These are phyloP conservation scores for Enteromius afrohamiltoni DNA, from an alignment of 2,797 vertebrate species.

Conservation along the genomic window DNA sequence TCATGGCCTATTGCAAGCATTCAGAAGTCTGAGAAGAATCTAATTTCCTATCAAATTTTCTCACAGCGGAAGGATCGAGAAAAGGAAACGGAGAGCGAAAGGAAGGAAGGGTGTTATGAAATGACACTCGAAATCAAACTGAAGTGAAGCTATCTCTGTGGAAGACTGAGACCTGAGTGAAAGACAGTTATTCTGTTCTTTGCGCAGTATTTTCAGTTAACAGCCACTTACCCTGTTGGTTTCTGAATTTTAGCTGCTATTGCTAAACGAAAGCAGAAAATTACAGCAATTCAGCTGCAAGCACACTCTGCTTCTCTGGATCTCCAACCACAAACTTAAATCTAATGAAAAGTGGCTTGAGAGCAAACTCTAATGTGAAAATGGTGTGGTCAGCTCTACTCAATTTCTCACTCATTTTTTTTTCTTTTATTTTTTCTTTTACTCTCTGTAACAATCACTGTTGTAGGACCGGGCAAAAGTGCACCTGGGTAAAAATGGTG, in stretches of 20 bases:
- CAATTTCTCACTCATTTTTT: slow-evolving; percentile 4
- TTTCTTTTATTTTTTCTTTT: background rate
- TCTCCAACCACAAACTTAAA: slow-evolving; percentile 26
- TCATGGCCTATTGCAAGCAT: background rate
- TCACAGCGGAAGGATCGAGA: background rate
- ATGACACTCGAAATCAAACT: slow-evolving; percentile 2
- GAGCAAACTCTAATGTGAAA: slow-evolving; percentile 37
- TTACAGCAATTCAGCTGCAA: slow-evolving; percentile 39
- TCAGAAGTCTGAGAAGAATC: slow-evolving; percentile 9
- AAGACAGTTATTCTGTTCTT: slow-evolving; percentile 40
- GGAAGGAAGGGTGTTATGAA: background rate
- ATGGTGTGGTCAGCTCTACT: slow-evolving; percentile 32
- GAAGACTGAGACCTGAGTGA: slow-evolving; percentile 5
- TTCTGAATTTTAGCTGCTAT: slow-evolving; percentile 40
- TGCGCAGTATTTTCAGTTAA: slow-evolving; percentile 25
- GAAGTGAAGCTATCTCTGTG: slow-evolving; percentile 19
- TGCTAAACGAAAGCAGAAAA: slow-evolving; percentile 49
- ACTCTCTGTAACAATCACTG: background rate
- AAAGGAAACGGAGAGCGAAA: background rate
- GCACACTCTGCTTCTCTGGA: slow-evolving; percentile 32
- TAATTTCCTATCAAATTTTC: slow-evolving; percentile 31
- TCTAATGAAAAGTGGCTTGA: slow-evolving; percentile 46
- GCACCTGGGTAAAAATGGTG: slow-evolving; percentile 45
- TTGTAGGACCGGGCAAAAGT: slow-evolving; percentile 28
- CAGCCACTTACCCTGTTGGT: slow-evolving; percentile 39